Evolutionary conservation across 1,140 invertebrate genomes (phyloP).

Genomic region (Drosophila ironensis): DNA sequence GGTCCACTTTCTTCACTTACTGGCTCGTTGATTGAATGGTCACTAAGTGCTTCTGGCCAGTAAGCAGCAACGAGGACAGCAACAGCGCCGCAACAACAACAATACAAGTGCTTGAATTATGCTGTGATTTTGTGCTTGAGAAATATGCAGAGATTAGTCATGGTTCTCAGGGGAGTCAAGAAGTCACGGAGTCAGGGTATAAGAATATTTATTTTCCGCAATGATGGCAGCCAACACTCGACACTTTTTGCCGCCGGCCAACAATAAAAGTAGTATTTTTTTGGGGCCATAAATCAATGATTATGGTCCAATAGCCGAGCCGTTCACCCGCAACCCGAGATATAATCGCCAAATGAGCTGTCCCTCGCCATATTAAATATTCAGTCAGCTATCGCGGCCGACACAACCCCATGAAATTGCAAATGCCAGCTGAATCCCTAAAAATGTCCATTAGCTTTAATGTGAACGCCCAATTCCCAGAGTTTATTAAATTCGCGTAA

Average conservation of each 20-base stretch:
- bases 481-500: conserved; percentile 53
- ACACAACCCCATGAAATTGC: conserved; percentile 10
- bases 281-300: too few species aligned
- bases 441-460: conserved; percentile 47
- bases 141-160: too few species aligned
- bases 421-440: neutral
- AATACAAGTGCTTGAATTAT: conserved; percentile 23
- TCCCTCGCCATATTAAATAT: conserved; percentile 10
- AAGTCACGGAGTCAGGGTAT: too few species aligned
- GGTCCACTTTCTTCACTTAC: conserved; percentile 26
- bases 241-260: too few species aligned
- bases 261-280: too few species aligned
- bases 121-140: too few species aligned
- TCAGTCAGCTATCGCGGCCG: neutral
- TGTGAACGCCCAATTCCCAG: conserved; percentile 32
- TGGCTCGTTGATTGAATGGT: conserved; percentile 59
- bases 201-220: too few species aligned
- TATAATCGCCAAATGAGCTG: neutral
- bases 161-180: too few species aligned
- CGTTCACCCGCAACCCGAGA: too few species aligned
- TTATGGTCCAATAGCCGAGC: too few species aligned
- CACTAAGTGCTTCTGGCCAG: conserved; percentile 58
- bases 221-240: too few species aligned
- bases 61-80: conserved; percentile 26
- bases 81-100: neutral